Conservation (phyloP, 2,797 vertebrate species). For the Corythornis leucogaster region DNA sequence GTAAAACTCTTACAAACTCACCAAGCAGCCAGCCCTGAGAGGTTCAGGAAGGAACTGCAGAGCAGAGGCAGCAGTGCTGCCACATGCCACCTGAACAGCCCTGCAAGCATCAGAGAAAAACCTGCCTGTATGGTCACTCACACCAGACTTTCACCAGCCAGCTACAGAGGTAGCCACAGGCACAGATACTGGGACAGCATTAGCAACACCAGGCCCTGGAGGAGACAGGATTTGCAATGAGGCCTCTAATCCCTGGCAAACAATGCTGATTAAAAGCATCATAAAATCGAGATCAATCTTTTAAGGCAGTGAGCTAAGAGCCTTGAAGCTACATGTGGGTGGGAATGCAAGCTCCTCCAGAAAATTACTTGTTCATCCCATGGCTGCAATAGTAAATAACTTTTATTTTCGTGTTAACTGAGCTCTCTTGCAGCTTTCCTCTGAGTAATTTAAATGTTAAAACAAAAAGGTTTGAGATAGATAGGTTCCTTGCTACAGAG, state of each 20-base stretch:
- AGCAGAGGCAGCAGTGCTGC: neutral
- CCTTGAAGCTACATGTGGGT: neutral
- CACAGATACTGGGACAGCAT: neutral
- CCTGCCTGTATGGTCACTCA: rapidly evolving
- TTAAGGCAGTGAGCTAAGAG: conserved; percentile 13
- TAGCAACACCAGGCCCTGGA: neutral
- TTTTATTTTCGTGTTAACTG: neutral
- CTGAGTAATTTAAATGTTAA: neutral
- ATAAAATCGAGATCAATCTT: conserved; percentile 53
- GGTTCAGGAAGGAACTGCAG: neutral
- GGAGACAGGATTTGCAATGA: conserved; percentile 1
- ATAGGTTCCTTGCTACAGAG: neutral
- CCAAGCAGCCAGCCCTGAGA: neutral
- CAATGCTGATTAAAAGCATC: conserved; percentile 50
- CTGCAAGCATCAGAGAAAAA: rapidly evolving
- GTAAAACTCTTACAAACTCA: neutral
- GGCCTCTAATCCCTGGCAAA: conserved; percentile 34
- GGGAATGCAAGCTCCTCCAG: conserved; percentile 11
- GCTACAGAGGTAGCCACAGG: neutral
- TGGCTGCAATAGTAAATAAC: neutral
- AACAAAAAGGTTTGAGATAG: neutral
- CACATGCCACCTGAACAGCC: neutral
- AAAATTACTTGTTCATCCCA: neutral
- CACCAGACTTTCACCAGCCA: conserved; percentile 1
- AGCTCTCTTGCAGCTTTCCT: neutral